phyloP scores from a whole-genome alignment of 2,888 invertebrate species.

The Frankliniella intonsa region DNA sequence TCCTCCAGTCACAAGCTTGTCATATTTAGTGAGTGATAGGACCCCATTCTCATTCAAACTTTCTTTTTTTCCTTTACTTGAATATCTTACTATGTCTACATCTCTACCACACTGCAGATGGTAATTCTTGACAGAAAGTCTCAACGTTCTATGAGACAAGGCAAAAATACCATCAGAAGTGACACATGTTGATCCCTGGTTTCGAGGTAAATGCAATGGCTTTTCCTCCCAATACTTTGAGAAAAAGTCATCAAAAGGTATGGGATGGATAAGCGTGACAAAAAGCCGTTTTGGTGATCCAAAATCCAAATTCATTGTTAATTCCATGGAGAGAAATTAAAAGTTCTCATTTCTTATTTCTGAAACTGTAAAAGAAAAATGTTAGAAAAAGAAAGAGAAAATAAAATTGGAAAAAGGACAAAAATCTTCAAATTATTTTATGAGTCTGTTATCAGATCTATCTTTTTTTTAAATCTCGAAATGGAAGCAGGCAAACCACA shows the following conservation, averaged over 20 bases:
- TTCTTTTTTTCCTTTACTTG: not conserved
- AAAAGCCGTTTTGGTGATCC: not conserved
- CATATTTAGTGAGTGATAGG: not conserved
- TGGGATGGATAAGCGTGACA: not conserved
- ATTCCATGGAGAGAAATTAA: not conserved
- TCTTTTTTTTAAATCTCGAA: no score
- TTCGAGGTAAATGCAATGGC: not conserved
- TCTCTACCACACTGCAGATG: not conserved
- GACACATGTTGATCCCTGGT: not conserved
- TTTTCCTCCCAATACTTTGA: conserved; percentile 1
- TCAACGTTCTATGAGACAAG: not conserved
- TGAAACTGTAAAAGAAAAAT: no score
- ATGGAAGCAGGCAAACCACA: no score
- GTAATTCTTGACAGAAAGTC: not conserved
- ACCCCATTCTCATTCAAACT: not conserved
- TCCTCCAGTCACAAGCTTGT: not conserved
- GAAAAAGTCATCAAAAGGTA: not conserved
- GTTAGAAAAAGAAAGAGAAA: not conserved
- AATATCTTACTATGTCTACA: not conserved
- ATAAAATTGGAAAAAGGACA: no score
- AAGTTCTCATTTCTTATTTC: not conserved
- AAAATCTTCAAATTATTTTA: no score
- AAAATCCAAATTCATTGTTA: not conserved
- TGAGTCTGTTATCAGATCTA: no score
- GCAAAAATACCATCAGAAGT: not conserved